Base-by-base conservation (phyloP, 2,888 invertebrate genomes). In the Exocentrus adspersus region DNA sequence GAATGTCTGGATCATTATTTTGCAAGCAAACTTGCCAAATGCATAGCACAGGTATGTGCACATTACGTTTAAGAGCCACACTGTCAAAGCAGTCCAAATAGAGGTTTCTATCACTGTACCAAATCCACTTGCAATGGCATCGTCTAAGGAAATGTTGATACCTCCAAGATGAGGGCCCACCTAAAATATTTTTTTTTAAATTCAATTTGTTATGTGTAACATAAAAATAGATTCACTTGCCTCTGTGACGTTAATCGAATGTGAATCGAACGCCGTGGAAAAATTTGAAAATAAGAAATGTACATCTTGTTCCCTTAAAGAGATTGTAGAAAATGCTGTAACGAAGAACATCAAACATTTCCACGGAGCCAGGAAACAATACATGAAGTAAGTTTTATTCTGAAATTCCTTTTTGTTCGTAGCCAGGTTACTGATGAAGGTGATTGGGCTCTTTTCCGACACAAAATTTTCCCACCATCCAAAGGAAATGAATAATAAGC, bases 401-500 rank as follows among this genome's bases (percentile, higher is more conserved):
- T 78, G 64, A 53, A 80, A 80, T 24, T 72, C 71, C 54, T 73
- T 74, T 54, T 74, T 81, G 1, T 17, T 52, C 56, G 68, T 62
- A 4, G 69, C 76, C 30, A 72, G 24, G 1, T 71, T 84, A 84
- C 68, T 89, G 87, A 75, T 67, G 66, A 56, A 62, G 6, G 46
- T 2, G 6, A 68, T 51, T 4, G 37, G 12, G 51, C 81, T 82
- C 48, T 79, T 74, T 67, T 79, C 77, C 17, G 86, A 86, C 3
- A 91, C 85, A 79, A 87, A 94, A 80, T 93, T 94, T 79, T 92
- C 91, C 94, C 94, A 94, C 93, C 93, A 95, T 17, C 91, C 90
- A 46, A 89, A 83, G 0, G 94, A 94, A 58, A 90, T 86, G 24
- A 91, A 72, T 53, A 91, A 84, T 2, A 91, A 87, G 10, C 64